Evolutionary conservation across 2,113 vertebrate genomes (phyloP), one percentile per base, ranked within the genome.

Genomic region (Dunckerocampus dactyliophorus): DNA sequence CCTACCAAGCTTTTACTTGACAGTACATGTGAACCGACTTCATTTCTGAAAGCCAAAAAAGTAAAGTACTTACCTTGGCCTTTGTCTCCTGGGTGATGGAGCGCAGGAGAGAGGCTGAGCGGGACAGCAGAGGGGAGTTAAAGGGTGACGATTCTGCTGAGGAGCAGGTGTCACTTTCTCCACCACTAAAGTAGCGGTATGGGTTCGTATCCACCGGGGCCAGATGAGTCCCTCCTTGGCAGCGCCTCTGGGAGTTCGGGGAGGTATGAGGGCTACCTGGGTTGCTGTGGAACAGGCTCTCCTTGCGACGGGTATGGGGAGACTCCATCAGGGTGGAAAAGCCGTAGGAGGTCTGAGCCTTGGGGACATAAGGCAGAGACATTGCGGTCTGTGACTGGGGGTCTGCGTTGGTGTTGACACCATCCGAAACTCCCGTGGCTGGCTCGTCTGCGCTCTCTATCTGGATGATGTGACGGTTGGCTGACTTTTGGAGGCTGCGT

Each of bases 151-250:
- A 97, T 74, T 98, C 96, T 0, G 94, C 95, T 0, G 97, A 99
- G 12, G 97, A 98, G 65, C 94, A 94, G 1, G 97, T 98, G 87
- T 99, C 96, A 6, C 95, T 98, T 79, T 99, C 97, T 0, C 95
- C 95, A 0, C 95, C 95, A 0, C 96, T 96, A 82, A 98, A 94
- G 59, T 94, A 95, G n/a, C 95, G 93, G 48, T 94, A 88, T 0
- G 92, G 93, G 75, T 94, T 97, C 83, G 90, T 88, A 61, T 96
- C 92, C 0, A 89, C 42, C 0, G 93, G 86, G 0, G 90, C 80
- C 52, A 93, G 87, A 28, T 90, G 87, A 10, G 90, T 70, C 0
- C 90, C 86, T 45, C 81, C 84, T 63, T 92, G 92, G 65, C 82
- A 78, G 19, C 90, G 84, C 62, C 94, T 92, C 61, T 92, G 93